Conservation (phyloP, 2,888 invertebrate species). For the Stenurella melanura region DNA sequence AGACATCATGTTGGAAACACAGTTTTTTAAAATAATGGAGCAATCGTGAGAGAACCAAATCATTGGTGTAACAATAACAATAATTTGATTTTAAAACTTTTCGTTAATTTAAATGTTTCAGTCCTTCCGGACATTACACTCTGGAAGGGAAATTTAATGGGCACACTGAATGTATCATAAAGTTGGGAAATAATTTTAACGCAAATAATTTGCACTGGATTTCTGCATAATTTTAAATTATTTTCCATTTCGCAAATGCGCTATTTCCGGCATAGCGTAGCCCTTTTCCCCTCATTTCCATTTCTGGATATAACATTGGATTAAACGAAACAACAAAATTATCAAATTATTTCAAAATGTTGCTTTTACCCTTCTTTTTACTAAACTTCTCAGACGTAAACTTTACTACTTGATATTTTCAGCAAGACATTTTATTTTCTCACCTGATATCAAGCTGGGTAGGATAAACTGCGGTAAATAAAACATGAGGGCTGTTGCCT, state of each 20-base stretch:
- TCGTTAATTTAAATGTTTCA: background rate
- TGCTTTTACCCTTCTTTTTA: background rate
- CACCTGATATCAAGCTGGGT: too few species aligned
- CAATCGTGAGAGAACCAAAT: background rate
- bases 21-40: background rate
- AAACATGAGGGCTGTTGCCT: too few species aligned
- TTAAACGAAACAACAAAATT: background rate
- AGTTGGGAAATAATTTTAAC: background rate
- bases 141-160: too few species aligned
- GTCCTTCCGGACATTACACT: background rate
- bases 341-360: background rate
- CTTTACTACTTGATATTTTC: too few species aligned
- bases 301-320: background rate
- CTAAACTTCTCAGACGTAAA: too few species aligned
- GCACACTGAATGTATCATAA: background rate
- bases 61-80: background rate
- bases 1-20: background rate
- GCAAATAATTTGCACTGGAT: background rate
- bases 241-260: background rate
- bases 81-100: background rate
- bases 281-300: background rate
- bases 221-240: conserved; percentile 7
- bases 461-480: too few species aligned
- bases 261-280: background rate
- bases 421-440: too few species aligned